phyloP scores from a whole-genome alignment of 2,113 vertebrate genomes.

The Regulus satrapa region DNA sequence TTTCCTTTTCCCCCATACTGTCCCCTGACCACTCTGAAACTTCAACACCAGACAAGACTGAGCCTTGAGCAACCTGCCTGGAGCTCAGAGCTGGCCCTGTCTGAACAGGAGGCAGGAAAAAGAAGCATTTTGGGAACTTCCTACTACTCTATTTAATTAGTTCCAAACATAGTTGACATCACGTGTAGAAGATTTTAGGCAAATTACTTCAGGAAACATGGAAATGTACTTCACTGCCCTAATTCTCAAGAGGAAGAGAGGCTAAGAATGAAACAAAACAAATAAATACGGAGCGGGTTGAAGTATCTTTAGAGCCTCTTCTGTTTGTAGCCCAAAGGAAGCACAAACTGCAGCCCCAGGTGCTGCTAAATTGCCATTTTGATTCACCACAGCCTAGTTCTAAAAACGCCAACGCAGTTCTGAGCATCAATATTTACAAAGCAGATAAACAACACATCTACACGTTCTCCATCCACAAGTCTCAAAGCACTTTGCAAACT shows the following conservation, averaged over 20 bases:
- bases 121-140: not conserved
- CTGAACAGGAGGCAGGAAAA: not conserved
- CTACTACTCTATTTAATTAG: not conserved
- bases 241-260: not conserved
- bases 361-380: not conserved
- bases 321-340: not conserved
- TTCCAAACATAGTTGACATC: not conserved
- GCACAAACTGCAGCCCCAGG: not conserved
- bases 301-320: not conserved
- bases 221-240: not conserved
- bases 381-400: not conserved
- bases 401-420: not conserved
- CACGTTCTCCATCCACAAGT: not conserved
- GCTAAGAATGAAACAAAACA: not conserved
- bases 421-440: not conserved
- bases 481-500: not conserved
- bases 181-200: not conserved
- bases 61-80: not conserved
- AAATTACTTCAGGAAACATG: not conserved
- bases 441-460: not conserved
- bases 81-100: not conserved
- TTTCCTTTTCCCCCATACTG: rapidly evolving
- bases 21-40: not conserved
- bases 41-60: not conserved
- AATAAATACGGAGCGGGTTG: not conserved